Evolutionary conservation across 1,140 invertebrate species (phyloP), one percentile per base, ranked within the genome.

Genomic region (Lerema accius): DNA sequence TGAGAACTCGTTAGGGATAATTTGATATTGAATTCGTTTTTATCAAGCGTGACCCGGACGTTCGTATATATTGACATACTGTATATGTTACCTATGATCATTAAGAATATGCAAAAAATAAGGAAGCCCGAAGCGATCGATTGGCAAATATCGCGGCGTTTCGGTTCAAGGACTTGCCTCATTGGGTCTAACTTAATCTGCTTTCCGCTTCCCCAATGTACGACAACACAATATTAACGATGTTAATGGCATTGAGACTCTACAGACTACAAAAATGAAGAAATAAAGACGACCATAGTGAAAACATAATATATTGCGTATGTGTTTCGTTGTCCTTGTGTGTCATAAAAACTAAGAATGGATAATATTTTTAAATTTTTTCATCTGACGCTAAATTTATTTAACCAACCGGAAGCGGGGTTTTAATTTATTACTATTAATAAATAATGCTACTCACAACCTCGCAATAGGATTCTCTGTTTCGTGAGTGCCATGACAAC

Each of bases 31-130:
- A 50, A 51, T 16, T 17, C 35, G 10, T 26, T 43, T 48, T 42
- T 39, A 43, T 56, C 56, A 9, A 2, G 7, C 19, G 19, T 56
- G 45, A 58, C 53, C 63, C 63, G 53, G 63, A 64, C 45, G 19
- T 58, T 56, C 32, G 39, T 49, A 50, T 50, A 56, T 59, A 58
- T 37, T 58, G 42, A 39, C 49, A 35, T 51, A 42, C 17, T 26
- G 35, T 39, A 58, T 45, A 58, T 65, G 45, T 49, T 65, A 51
- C 26, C 28, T 32, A 32, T 7, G 26, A 45, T 58, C 42, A 46
- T 58, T 58, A 46, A 58, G 9, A 58, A 58, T 42, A 50, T 43
- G 51, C 35, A 49, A 65, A 65, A 65, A 64, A 64, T n/a, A n/a
- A n/a, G n/a, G n/a, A n/a, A n/a, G n/a, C n/a, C n/a, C 26, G 55